phyloP scores from a whole-genome alignment of 2,888 invertebrate genomes.

The Philopedon plagiatum region DNA sequence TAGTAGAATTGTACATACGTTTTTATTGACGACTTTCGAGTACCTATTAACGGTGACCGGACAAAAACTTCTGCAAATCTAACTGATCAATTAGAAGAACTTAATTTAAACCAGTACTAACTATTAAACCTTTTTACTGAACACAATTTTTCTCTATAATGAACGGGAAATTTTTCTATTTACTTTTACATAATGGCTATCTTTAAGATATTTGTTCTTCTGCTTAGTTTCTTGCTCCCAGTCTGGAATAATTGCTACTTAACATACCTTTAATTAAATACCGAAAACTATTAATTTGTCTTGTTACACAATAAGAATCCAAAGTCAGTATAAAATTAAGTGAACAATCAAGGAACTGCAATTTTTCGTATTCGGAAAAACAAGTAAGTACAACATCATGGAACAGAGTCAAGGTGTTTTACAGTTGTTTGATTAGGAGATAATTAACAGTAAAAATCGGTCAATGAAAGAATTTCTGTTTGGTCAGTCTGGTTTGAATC shows the following conservation, averaged over 20 bases:
- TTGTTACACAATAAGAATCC: conserved; percentile 17
- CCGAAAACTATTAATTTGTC: conserved; percentile 7
- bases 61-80: too few species aligned
- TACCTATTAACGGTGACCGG: too few species aligned
- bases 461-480: conserved; percentile 26
- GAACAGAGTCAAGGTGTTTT: conserved; percentile 31
- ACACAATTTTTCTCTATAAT: too few species aligned
- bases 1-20: too few species aligned
- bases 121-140: too few species aligned
- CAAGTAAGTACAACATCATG: neutral
- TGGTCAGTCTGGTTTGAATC: conserved; percentile 13
- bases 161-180: neutral
- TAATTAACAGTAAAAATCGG: conserved; percentile 38
- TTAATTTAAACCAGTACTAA: too few species aligned
- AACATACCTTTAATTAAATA: conserved; percentile 8
- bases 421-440: conserved; percentile 20
- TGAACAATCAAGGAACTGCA: conserved; percentile 18
- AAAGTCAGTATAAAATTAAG: conserved; percentile 11
- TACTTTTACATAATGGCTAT: neutral
- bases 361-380: conserved; percentile 29
- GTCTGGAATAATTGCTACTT: neutral
- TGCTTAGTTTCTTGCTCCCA: conserved; percentile 2
- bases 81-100: too few species aligned
- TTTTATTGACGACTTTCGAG: too few species aligned
- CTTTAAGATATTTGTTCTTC: neutral